These are phyloP conservation scores for Spodoptera litura DNA, from an alignment of 1,140 invertebrate genomes.

Conservation along the genomic window DNA sequence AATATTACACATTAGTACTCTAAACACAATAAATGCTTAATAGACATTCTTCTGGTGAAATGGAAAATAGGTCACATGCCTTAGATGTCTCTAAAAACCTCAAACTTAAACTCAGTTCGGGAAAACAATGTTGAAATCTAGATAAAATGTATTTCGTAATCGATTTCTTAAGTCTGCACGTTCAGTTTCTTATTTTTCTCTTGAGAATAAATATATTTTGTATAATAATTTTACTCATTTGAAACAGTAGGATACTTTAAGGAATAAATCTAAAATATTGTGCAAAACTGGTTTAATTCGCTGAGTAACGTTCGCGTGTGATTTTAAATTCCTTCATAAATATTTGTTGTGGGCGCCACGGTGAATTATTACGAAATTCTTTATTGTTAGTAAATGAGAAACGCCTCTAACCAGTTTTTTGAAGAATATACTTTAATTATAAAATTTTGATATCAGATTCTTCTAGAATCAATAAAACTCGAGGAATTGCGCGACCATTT, in stretches of 20 bases:
- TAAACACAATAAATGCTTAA: conserved; percentile 47
- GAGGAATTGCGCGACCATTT: not conserved
- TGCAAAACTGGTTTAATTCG: conserved; percentile 1
- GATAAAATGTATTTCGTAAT: too few species aligned
- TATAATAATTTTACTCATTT: too few species aligned
- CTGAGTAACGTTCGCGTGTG: conserved; percentile 6
- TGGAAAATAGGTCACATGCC: conserved; percentile 39
- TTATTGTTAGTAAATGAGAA: conserved; percentile 21
- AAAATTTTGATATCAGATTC: not conserved
- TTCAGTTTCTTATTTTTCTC: too few species aligned
- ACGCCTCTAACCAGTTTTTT: conserved; percentile 11
- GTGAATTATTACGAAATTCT: conserved; percentile 20
- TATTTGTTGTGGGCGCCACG: not conserved
- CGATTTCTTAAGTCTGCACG: too few species aligned
- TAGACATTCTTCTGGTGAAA: conserved; percentile 18
- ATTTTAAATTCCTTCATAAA: conserved; percentile 32
- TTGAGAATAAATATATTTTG: too few species aligned
- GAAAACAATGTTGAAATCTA: not conserved
- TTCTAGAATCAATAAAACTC: not conserved
- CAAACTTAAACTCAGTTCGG: not conserved
- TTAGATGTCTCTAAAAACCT: not conserved
- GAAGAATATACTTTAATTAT: not conserved
- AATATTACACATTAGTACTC: conserved; percentile 43
- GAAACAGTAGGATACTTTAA: too few species aligned
- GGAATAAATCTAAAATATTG: not conserved